These are phyloP conservation scores for Eledone cirrhosa DNA, from an alignment of 2,888 invertebrate genomes.

Conservation along the genomic window DNA sequence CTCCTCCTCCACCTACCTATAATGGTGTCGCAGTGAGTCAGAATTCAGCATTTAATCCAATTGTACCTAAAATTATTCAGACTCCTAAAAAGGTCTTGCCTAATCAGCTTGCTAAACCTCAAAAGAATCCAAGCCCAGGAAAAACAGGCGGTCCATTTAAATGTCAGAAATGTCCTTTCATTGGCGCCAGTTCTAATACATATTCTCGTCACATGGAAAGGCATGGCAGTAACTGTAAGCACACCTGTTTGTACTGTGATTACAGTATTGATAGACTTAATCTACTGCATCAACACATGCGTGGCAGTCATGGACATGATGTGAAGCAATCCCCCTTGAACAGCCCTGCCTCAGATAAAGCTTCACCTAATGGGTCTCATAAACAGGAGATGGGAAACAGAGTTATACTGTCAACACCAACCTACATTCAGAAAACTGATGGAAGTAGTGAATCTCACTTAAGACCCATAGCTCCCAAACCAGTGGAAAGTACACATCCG, in stretches of 20 bases:
- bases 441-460: not conserved
- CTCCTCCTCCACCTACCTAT: not conserved
- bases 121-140: slow-evolving; percentile 49
- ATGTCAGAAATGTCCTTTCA: slow-evolving; percentile 59
- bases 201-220: slow-evolving; percentile 55
- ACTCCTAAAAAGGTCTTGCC: slow-evolving; percentile 28
- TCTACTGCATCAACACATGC: slow-evolving; percentile 61
- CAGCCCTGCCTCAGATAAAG: not conserved
- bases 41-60: slow-evolving; percentile 20
- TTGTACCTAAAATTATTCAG: slow-evolving; percentile 16
- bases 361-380: not conserved
- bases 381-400: not conserved
- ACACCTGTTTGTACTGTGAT: slow-evolving; percentile 59
- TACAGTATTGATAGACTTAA: slow-evolving; percentile 61
- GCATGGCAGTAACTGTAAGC: slow-evolving; percentile 57
- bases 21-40: slow-evolving; percentile 1
- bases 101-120: slow-evolving; percentile 38
- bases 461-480: slow-evolving; percentile 1
- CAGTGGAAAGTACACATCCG: not conserved
- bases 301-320: slow-evolving; percentile 48
- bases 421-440: slow-evolving; percentile 14
- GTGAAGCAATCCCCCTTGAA: slow-evolving; percentile 22
- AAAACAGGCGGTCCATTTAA: slow-evolving; percentile 47
- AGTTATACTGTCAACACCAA: slow-evolving; percentile 20
- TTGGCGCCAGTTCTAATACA: slow-evolving; percentile 50